Evolutionary conservation across 2,888 invertebrate genomes (phyloP).

Genomic region (Rhabditoides inermis): DNA sequence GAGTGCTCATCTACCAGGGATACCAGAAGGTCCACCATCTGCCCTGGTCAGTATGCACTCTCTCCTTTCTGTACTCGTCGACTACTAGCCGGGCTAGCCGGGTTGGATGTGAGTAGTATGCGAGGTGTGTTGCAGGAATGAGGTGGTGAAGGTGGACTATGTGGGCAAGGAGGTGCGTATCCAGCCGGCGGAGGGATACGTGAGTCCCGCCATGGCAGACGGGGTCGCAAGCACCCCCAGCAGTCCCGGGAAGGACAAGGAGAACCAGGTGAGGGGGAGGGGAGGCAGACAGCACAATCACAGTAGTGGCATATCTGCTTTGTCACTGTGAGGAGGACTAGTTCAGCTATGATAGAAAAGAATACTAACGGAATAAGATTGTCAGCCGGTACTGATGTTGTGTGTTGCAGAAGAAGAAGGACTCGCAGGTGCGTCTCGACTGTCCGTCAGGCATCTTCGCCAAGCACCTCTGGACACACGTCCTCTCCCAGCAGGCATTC

Average conservation of each 20-base stretch:
- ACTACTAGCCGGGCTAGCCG: no score
- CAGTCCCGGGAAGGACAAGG: not conserved
- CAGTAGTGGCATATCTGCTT: no score
- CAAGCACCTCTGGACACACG: slow-evolving; percentile 91
- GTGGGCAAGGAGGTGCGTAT: slow-evolving; percentile 96
- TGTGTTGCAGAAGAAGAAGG: no score
- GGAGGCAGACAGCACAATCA: no score
- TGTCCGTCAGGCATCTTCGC: slow-evolving; percentile 84
- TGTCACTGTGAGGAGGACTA: no score
- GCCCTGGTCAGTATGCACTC: slow-evolving; percentile 69
- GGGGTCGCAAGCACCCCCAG: not conserved
- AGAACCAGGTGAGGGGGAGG: no score
- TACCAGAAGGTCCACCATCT: slow-evolving; percentile 86
- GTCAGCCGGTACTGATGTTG: no score
- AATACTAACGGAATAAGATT: no score
- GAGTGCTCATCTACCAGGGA: slow-evolving; percentile 87
- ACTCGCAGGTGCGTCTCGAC: slow-evolving; percentile 57
- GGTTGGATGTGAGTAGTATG: not conserved
- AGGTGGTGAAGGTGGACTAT: slow-evolving; percentile 81
- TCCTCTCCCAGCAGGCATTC: slow-evolving; percentile 92
- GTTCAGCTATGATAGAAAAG: no score
- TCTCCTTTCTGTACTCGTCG: no score
- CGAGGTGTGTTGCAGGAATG: slow-evolving; percentile 55
- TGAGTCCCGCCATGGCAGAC: not conserved
- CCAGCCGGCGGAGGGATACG: slow-evolving; percentile 58